These are phyloP conservation scores for Bufotes viridis DNA, from an alignment of 2,797 vertebrate genomes.

Conservation along the genomic window DNA sequence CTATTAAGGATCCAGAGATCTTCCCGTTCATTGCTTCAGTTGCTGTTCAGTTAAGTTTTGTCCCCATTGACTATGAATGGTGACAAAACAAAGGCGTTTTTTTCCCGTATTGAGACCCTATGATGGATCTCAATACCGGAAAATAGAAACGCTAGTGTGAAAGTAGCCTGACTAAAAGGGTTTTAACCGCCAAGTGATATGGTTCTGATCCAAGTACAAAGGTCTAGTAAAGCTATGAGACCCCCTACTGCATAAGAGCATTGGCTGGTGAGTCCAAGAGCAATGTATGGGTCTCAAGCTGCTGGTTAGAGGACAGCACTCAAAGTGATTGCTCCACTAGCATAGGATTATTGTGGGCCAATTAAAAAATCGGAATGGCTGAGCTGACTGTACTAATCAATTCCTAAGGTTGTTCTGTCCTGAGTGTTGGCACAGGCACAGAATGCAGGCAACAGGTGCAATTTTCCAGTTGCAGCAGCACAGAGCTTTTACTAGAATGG, in stretches of 20 bases:
- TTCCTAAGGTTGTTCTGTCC: not conserved
- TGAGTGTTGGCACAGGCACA: not conserved
- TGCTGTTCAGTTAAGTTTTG: too few species aligned
- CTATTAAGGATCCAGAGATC: too few species aligned
- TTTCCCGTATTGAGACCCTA: too few species aligned
- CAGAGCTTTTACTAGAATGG: not conserved
- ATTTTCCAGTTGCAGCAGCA: not conserved
- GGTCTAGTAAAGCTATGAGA: not conserved
- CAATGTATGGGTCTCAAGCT: not conserved
- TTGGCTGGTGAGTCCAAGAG: not conserved
- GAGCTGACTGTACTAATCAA: not conserved
- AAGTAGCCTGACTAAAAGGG: too few species aligned
- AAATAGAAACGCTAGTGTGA: too few species aligned
- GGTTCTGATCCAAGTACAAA: not conserved
- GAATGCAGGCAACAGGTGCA: not conserved
- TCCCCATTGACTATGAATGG: too few species aligned
- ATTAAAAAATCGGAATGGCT: not conserved
- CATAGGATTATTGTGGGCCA: not conserved
- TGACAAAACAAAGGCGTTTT: too few species aligned
- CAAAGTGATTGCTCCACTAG: not conserved
- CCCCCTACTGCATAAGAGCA: not conserved
- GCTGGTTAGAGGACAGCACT: not conserved
- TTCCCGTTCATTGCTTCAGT: too few species aligned
- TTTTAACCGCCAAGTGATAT: not conserved
- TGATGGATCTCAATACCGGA: too few species aligned